phyloP scores from a whole-genome alignment of 2,888 invertebrate genomes.

The Melanotus villosus region DNA sequence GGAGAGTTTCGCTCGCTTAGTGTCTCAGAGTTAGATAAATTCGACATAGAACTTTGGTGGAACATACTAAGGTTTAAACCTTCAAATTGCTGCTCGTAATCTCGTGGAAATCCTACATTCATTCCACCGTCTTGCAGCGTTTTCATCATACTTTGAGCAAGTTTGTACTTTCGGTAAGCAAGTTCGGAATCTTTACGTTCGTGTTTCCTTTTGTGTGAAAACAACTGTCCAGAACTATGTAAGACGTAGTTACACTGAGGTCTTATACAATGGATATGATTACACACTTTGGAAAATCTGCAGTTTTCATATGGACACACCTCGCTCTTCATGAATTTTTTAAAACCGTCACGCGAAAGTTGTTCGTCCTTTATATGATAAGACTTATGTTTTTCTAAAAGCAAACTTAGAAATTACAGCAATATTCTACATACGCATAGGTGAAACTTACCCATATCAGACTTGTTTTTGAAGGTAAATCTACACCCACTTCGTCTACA shows the following conservation, averaged over 20 bases:
- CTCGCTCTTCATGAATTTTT: constrained; percentile 98
- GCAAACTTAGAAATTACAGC: too few species aligned
- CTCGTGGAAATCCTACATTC: constrained; percentile 67
- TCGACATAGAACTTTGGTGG: constrained; percentile 60
- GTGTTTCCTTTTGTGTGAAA: constrained; percentile 97
- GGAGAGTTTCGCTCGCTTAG: constrained; percentile 72
- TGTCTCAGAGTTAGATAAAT: constrained; percentile 69
- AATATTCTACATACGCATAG: too few species aligned
- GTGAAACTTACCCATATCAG: constrained; percentile 96
- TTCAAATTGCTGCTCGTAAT: constrained; percentile 67
- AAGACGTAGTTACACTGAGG: constrained; percentile 96
- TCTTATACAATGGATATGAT: constrained; percentile 98
- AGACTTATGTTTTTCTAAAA: constrained; percentile 95
- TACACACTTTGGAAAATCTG: constrained; percentile 94
- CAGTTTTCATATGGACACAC: constrained; percentile 93
- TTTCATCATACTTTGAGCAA: constrained; percentile 73
- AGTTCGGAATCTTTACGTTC: constrained; percentile 94
- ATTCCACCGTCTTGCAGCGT: constrained; percentile 73
- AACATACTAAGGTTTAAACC: constrained; percentile 63
- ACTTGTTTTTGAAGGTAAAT: constrained; percentile 98
- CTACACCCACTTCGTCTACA: constrained; percentile 92
- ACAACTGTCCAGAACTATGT: constrained; percentile 96
- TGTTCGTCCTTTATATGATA: constrained; percentile 99
- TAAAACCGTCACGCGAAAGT: constrained; percentile 95
- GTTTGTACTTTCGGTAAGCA: constrained; percentile 84